Evolutionary conservation across 1,140 invertebrate species (phyloP), one percentile per base, ranked within the genome.

Genomic region (Drosophila neocordata): DNA sequence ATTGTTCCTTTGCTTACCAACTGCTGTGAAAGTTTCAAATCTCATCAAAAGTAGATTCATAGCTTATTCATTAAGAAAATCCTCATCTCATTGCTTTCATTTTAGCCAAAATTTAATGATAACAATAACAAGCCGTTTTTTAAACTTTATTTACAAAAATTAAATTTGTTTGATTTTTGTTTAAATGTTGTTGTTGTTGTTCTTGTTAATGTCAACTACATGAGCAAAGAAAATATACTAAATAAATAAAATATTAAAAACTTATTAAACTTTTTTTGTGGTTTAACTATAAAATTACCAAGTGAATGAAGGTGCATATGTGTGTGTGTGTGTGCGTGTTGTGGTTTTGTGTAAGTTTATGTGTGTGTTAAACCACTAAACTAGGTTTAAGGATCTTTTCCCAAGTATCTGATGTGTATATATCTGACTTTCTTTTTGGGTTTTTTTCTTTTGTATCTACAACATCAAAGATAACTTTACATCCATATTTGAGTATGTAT

Each of bases 71-170:
- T 24, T 2, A 31, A 5, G 27, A 31, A 31, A 6, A 6, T 6
- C 27, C 27, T 31, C 6, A 31, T 31, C 5, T 31, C 1, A 31
- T 31, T 31, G 27, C 8, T 38, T 13, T n/a, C 13, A 44, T 20
- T 9, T 44, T 9, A 11, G 41, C 58, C 34, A 35, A 59, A 55
- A n/a, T 41, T 4, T 8, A 56, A 34, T 71, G 69, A 78, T 20
- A 20, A 3, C 2, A 31, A 35, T 20, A 18, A 7, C 0, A n/a
- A 12, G 69, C 71, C 74, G 73, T 87, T 85, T 87, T 31, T 77
- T 73, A 75, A 87, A 79, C 78, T 85, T 85, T 85, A 85, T 85
- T 85, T 85, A 85, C 83, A 85, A 85, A 85, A 87, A 82, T 78
- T 88, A 79, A 88, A 48, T 48, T 48, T 48, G 15, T 48, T 48